Percentiles rank a stretch among this genome's conserved stretches.
Conservation (phyloP, 2,888 invertebrate genomes). For the Reticulitermes lucifugus region DNA sequence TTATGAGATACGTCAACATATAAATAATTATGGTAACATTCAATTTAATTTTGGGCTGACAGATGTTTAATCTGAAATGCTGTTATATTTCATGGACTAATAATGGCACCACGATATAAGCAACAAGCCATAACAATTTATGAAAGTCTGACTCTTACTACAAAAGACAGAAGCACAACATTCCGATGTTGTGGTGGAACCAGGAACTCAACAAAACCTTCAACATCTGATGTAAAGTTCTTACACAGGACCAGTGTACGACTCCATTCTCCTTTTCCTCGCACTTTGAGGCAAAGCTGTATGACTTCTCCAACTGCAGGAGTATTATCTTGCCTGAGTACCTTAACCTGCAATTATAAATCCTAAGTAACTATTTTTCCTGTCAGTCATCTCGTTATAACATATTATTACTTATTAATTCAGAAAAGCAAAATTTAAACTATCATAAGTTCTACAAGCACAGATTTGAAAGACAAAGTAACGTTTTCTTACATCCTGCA, state of each 20-base stretch:
- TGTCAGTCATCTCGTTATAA: too few species aligned
- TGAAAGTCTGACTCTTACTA: slow-evolving; percentile 35
- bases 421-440: too few species aligned
- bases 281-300: slow-evolving; percentile 60
- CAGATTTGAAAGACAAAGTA: too few species aligned
- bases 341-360: slow-evolving; percentile 57
- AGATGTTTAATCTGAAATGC: too few species aligned
- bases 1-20: too few species aligned
- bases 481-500: too few species aligned
- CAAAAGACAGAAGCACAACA: slow-evolving; percentile 47
- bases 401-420: too few species aligned
- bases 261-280: slow-evolving; percentile 60
- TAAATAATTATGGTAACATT: too few species aligned
- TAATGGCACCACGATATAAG: too few species aligned
- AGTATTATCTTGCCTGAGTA: slow-evolving; percentile 60
- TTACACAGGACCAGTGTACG: slow-evolving; percentile 61
- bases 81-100: too few species aligned
- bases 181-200: slow-evolving; percentile 62
- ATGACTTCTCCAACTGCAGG: slow-evolving; percentile 61
- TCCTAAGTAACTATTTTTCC: not conserved
- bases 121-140: not conserved
- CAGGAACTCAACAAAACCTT: slow-evolving; percentile 62
- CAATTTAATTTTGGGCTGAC: too few species aligned
- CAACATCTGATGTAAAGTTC: slow-evolving; percentile 60
- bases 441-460: too few species aligned